Base-by-base conservation (phyloP, 2,888 invertebrate species). In the Callyntrura sp. region DNA sequence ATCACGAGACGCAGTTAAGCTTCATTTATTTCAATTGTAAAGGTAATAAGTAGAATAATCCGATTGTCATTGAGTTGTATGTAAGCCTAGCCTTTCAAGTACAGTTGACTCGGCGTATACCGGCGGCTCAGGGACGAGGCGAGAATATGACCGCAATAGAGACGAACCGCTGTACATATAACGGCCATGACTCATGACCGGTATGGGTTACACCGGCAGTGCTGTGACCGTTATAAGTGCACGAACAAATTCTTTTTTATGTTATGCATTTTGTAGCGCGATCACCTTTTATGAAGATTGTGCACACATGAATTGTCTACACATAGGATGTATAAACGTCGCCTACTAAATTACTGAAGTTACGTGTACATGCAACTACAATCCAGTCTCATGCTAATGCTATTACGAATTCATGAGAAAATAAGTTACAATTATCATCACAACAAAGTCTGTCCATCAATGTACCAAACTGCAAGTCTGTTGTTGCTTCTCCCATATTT, bases 11-110 rank as follows among this genome's bases (percentile, higher is more conserved):
- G 20, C n/a, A 79, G 60, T 78, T 86, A 65, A 78, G 51, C 78
- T 76, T 89, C 76, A 81, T 48, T 89, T 79, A 48, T 51, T 76
- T 65, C 57, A 35, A 85, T 85, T 68, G 35, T 65, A 78, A 82
- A 43, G 73, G 78, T 84, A 89, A 89, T 84, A 62, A 62, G 68
- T 57, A 43, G 65, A 79, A 84, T 90, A 90, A 85, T 90, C 90
- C 76, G 90, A 90, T 90, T 90, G 90, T 85, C 82, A 82, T 85
- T 85, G 76, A 82, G 57, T 35, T 78, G 65, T n/a, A n/a, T n/a
- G n/a, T n/a, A n/a, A 25, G 87, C 57, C 65, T 79, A 84, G 65
- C 62, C 78, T 86, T 79, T 43, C 28, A 60, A 62, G 23, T 48
- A 6, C 35, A 35, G 6, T 6, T 35, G 35, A 35, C 3, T 35